These are phyloP conservation scores for Dascyllus trimaculatus DNA, from an alignment of 2,113 vertebrate species.

Conservation along the genomic window DNA sequence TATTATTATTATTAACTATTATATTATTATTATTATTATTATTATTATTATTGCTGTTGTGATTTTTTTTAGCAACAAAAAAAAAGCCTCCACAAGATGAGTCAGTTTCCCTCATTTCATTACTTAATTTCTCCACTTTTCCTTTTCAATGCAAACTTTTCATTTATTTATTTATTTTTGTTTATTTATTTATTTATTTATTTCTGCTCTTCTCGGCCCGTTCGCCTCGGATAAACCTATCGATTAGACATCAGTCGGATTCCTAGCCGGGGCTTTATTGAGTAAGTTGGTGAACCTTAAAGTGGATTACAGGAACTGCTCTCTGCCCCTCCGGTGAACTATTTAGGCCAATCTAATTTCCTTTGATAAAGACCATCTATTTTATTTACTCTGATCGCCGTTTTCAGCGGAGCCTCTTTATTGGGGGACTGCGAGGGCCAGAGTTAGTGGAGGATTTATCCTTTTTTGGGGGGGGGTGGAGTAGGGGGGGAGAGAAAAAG, in stretches of 20 bases:
- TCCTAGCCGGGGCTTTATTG: conserved; percentile 74
- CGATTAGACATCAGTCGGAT: conserved; percentile 79
- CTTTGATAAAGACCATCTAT: conserved; percentile 79
- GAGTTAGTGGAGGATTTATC: not conserved
- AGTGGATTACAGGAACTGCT: conserved; percentile 81
- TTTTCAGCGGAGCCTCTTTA: conserved; percentile 71
- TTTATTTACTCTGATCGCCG: conserved; percentile 75
- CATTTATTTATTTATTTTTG: conserved; percentile 30
- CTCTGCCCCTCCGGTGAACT: conserved; percentile 77
- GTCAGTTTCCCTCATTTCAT: conserved; percentile 50
- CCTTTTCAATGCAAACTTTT: conserved; percentile 68
- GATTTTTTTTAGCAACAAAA: not conserved
- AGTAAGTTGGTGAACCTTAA: conserved; percentile 81
- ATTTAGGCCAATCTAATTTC: conserved; percentile 79
- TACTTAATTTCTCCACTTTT: conserved; percentile 36
- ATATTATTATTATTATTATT: conserved; percentile 17
- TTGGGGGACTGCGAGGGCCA: conserved; percentile 25
- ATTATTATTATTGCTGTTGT: not conserved
- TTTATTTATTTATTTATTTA: conserved; percentile 41
- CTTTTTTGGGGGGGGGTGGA: not conserved
- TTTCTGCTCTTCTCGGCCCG: conserved; percentile 50
- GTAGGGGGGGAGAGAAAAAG: no score
- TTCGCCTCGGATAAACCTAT: conserved; percentile 74
- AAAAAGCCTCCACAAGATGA: not conserved
- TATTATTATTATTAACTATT: conserved; percentile 4